phyloP scores from a whole-genome alignment of 2,113 vertebrate species.

The Felis catus region DNA sequence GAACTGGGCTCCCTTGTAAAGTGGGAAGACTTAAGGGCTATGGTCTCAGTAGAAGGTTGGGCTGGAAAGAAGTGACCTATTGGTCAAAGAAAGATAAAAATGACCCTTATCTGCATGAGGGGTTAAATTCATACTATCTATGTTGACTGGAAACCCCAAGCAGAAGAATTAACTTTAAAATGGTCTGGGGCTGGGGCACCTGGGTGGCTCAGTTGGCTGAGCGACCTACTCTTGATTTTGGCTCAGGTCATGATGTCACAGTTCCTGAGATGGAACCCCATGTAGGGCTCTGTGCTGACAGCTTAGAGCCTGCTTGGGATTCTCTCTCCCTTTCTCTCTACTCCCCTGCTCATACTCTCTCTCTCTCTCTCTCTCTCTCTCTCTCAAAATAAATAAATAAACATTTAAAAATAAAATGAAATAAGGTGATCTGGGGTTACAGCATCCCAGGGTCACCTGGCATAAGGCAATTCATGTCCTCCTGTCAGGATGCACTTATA shows the following conservation, averaged over 20 bases:
- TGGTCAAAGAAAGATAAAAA: neutral
- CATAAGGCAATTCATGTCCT: neutral
- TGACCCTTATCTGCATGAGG: neutral
- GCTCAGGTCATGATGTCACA: no score
- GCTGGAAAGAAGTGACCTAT: neutral
- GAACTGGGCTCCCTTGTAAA: neutral
- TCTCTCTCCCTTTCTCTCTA: no score
- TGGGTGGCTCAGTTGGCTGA: no score
- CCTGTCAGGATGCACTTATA: neutral
- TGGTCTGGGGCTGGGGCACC: neutral
- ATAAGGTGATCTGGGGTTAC: neutral
- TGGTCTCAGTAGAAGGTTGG: neutral
- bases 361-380: no score
- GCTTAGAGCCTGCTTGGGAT: no score
- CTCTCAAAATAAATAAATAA: no score
- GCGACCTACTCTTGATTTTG: no score
- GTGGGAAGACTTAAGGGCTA: neutral
- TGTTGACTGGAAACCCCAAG: neutral
- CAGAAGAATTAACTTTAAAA: neutral
- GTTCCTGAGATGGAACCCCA: no score
- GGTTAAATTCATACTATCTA: neutral
- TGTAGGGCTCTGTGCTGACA: no score
- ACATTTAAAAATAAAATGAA: no score
- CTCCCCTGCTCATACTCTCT: no score
- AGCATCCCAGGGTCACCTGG: neutral